Conservation (phyloP, 2,113 vertebrate species). For the Clarias macrocephalus region DNA sequence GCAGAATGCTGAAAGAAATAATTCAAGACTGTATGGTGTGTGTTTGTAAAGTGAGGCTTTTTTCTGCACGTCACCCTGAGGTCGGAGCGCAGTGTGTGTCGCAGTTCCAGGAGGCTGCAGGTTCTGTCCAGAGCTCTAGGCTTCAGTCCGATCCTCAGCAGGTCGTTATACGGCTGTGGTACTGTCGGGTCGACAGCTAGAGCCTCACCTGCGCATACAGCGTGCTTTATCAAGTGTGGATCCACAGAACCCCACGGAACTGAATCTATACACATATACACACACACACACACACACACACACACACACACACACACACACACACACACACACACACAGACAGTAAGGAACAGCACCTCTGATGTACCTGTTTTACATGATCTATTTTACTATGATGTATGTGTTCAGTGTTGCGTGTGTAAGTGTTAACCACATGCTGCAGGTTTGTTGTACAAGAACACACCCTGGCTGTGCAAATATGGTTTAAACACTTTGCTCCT, state of each 20-base stretch:
- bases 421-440: background rate
- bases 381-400: background rate
- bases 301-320: conserved; percentile 13
- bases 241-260: conserved; percentile 69
- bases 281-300: conserved; percentile 25
- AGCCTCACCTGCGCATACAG: conserved; percentile 61
- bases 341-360: background rate
- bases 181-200: conserved; percentile 59
- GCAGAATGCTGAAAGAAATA: background rate
- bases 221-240: conserved; percentile 60
- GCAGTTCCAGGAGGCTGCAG: conserved; percentile 64
- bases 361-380: background rate
- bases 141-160: conserved; percentile 64
- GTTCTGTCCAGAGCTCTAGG: conserved; percentile 56
- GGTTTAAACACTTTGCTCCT: too few relatives aligned
- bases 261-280: conserved; percentile 56
- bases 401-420: background rate
- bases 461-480: too few relatives aligned
- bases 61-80: conserved; percentile 52
- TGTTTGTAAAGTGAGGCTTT: background rate
- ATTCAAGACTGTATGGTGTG: background rate
- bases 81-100: conserved; percentile 61
- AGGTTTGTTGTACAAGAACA: background rate
- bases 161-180: conserved; percentile 63
- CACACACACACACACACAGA: conserved; percentile 17